Base-by-base conservation (phyloP, 2,888 invertebrate genomes). In the Didymodactylos carnosus region DNA sequence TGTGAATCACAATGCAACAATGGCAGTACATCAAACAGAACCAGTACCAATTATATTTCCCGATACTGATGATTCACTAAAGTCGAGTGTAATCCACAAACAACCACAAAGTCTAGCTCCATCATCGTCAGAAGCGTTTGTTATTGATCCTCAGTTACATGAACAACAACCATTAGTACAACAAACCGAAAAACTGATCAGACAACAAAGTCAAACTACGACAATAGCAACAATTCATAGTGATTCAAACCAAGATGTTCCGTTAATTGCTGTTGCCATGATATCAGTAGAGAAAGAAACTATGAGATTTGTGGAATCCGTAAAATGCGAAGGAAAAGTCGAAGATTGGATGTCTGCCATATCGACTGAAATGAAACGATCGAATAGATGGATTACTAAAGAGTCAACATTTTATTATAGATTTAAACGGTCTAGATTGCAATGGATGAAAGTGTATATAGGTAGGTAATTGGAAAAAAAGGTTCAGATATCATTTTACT, bases 261-360 rank as follows among this genome's bases (percentile, higher is more conserved):
- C 23, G 8, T 16, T 53, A 62, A 86, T 88, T 51, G 91, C 89
- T 0, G 87, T 87, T 8, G 92, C 90, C 69, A 90, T 94, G 89
- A 87, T 92, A 77, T 93, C 93, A 0, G 88, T 88, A 74, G 94
- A 94, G 84, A 88, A 88, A 62, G 94, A 94, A 86, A 82, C 86
- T 71, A 90, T 94, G 91, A 89, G 90, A 71, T 93, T 92, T 80
- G 86, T 88, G 23, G 84, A 85, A 75, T 82, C 86, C 0, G 89
- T 91, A 0, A 83, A 86, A 72, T 89, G 90, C 0, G 89, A 90
- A 78, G 91, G 91, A 0, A 88, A 89, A 77, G 90, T 93, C 1
- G 94, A 94, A 82, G 89, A 90, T 78, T 94, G 94, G 93, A 91
- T 94, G 92, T 91, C 89, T 77, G 84, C 88, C 41, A 89, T 92